Evolutionary conservation across 2,888 invertebrate genomes (phyloP).

Genomic region (Siphlonurus alternatus): DNA sequence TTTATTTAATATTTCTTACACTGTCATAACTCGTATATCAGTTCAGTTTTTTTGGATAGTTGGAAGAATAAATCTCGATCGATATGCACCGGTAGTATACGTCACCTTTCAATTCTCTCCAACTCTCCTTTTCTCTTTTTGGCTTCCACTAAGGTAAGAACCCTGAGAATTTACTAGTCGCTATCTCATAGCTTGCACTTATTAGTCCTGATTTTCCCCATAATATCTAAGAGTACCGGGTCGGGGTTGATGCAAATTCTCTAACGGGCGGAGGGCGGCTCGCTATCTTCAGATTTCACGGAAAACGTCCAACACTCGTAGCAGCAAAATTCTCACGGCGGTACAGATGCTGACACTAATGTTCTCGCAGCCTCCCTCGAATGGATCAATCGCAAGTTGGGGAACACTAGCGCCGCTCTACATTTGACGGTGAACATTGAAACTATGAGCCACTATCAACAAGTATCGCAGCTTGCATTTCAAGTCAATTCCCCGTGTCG

Average conservation of each 20-base stretch:
- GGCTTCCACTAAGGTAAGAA: not conserved
- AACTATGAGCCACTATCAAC: too few relatives aligned
- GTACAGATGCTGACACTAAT: not conserved
- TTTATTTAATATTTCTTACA: not conserved
- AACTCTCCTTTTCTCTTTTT: not conserved
- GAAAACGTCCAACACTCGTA: not conserved
- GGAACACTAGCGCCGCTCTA: not conserved
- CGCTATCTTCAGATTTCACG: not conserved
- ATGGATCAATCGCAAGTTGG: conserved; percentile 1
- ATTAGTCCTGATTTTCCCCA: not conserved
- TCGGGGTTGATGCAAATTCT: not conserved
- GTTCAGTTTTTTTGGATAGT: too few relatives aligned
- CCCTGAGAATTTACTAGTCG: not conserved
- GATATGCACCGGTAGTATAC: too few relatives aligned
- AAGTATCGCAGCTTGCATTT: too few relatives aligned
- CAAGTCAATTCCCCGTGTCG: too few relatives aligned
- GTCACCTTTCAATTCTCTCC: not conserved
- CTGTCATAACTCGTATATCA: not conserved
- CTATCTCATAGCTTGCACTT: not conserved
- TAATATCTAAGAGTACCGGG: not conserved
- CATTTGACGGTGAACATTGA: too few relatives aligned
- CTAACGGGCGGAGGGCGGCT: not conserved
- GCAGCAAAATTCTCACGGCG: too few relatives aligned
- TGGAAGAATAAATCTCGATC: too few relatives aligned
- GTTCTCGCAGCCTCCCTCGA: conserved; percentile 2